Conservation (phyloP, 2,797 vertebrate genomes). For the Percopsis omiscomaycus region DNA sequence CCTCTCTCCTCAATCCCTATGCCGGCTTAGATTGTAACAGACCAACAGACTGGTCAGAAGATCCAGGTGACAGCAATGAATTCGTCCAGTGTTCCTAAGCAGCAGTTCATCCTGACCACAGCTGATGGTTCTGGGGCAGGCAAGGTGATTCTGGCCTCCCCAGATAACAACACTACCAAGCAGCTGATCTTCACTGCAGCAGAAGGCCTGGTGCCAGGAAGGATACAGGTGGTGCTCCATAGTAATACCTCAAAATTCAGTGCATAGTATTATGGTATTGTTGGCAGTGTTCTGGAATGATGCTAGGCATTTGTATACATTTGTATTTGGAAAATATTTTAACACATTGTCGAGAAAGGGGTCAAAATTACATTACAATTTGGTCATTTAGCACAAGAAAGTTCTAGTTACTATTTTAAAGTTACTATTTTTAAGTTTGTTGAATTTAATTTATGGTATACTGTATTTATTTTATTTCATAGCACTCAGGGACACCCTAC, state of each 20-base stretch:
- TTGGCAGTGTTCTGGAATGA: neutral
- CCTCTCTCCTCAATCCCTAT: conserved; percentile 13
- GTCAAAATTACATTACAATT: too few species aligned
- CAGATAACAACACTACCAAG: conserved; percentile 87
- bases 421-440: too few species aligned
- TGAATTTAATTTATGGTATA: too few species aligned
- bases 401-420: too few species aligned
- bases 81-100: conserved; percentile 85
- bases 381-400: too few species aligned
- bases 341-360: too few species aligned
- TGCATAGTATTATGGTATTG: neutral
- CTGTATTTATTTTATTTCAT: too few species aligned
- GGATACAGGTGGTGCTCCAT: conserved; percentile 86
- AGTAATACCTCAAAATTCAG: neutral
- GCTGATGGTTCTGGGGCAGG: conserved; percentile 89
- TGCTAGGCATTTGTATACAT: too few species aligned
- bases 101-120: conserved; percentile 92
- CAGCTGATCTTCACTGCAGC: conserved; percentile 95
- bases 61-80: conserved; percentile 96
- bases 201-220: conserved; percentile 91
- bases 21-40: conserved; percentile 90
- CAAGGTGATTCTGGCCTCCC: conserved; percentile 93
- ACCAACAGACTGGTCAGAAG: conserved; percentile 96
- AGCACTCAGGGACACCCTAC: too few species aligned
- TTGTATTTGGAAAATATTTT: too few species aligned